A percentile compares a stretch with the other conserved stretches of the same genome.
phyloP scores from a whole-genome alignment of 2,797 vertebrate genomes.

The Cephalopachus bancanus region DNA sequence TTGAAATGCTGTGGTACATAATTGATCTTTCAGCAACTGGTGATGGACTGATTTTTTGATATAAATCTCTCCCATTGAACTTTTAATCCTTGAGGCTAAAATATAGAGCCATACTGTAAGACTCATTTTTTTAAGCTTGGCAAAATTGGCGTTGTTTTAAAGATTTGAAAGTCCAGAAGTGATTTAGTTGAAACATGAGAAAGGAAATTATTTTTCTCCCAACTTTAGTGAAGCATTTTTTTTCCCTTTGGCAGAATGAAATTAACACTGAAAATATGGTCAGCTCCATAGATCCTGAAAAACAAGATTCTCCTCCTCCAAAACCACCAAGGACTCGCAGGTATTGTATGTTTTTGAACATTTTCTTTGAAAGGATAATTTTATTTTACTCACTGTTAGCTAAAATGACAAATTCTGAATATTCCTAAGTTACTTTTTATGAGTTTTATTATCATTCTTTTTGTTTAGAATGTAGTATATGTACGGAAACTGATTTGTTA shows the following conservation, averaged over 20 bases:
- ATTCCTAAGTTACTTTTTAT: conserved; percentile 36
- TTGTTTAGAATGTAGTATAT: not conserved
- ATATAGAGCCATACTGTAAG: not conserved
- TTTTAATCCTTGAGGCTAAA: conserved; percentile 9
- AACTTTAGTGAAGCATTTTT: conserved; percentile 59
- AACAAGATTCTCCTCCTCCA: conserved; percentile 96
- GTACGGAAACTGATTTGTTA: not conserved
- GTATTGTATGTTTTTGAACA: conserved; percentile 82
- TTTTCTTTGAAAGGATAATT: conserved; percentile 39
- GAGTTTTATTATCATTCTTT: conserved; percentile 15
- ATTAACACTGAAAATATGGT: conserved; percentile 92
- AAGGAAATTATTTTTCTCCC: conserved; percentile 59
- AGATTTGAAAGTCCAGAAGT: conserved; percentile 16
- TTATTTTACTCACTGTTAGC: conserved; percentile 17
- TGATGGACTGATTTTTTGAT: not conserved
- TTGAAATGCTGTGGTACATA: not conserved
- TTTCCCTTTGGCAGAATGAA: conserved; percentile 91
- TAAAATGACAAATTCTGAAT: conserved; percentile 25
- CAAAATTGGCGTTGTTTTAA: conserved; percentile 48
- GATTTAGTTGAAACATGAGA: conserved; percentile 56
- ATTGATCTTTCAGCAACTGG: conserved; percentile 22
- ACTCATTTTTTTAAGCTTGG: not conserved
- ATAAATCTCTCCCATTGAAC: not conserved
- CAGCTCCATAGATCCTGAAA: conserved; percentile 92
- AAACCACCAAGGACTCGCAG: conserved; percentile 97